Conservation (phyloP, 2,888 invertebrate species). For the Ditylenchus weischeri region DNA sequence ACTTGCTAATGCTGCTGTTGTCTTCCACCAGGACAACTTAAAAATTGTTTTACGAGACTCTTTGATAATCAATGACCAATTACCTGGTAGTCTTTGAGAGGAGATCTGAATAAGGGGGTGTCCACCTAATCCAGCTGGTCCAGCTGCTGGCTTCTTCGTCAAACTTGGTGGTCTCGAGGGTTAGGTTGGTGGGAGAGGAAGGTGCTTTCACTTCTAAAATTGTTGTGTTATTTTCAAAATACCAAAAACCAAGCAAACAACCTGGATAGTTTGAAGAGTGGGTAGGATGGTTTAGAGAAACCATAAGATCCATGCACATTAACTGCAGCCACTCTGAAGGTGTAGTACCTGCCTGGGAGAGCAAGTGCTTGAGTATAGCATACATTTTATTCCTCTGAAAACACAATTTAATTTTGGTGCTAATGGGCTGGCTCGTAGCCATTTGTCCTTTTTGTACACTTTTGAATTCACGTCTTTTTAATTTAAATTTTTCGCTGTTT, state of each 20-base stretch:
- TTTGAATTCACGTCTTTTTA: too few relatives aligned
- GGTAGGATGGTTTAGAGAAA: slow-evolving; percentile 51
- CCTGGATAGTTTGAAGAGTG: slow-evolving; percentile 53
- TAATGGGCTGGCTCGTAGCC: too few relatives aligned
- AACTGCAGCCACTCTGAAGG: slow-evolving; percentile 58
- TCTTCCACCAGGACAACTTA: slow-evolving; percentile 29
- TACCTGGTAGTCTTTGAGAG: slow-evolving; percentile 52
- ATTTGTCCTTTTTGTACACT: too few relatives aligned
- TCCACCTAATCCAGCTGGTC: slow-evolving; percentile 49
- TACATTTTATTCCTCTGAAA: slow-evolving; percentile 56
- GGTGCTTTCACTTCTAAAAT: slow-evolving; percentile 48
- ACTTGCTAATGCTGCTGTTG: slow-evolving; percentile 27
- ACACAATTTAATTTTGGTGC: too few relatives aligned
- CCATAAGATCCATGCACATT: slow-evolving; percentile 46
- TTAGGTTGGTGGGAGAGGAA: slow-evolving; percentile 43
- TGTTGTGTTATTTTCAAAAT: too few relatives aligned
- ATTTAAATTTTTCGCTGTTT: too few relatives aligned
- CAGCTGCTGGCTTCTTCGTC: slow-evolving; percentile 32
- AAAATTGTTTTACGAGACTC: background rate
- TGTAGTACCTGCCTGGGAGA: slow-evolving; percentile 55
- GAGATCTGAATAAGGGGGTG: slow-evolving; percentile 54
- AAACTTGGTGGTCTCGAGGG: slow-evolving; percentile 35
- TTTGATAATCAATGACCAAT: background rate
- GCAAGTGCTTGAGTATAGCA: slow-evolving; percentile 56
- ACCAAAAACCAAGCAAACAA: background rate